A percentile compares a stretch with the other conserved stretches of the same genome.
phyloP scores from a whole-genome alignment of 2,113 vertebrate species.

The Hylia prasina region DNA sequence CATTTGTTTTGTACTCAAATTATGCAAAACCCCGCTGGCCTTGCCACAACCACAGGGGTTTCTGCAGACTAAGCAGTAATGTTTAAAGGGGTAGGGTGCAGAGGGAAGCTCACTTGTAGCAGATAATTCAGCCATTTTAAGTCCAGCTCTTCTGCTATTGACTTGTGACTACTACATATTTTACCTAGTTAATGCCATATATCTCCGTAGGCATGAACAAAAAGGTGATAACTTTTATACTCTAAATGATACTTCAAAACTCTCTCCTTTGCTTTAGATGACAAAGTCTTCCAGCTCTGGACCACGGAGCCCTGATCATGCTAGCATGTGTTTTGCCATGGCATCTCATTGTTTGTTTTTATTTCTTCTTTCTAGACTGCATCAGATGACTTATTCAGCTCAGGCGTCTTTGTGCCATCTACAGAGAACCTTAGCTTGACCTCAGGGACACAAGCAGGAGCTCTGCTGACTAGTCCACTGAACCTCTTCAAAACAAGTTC shows the following conservation, averaged over 20 bases:
- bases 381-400: conserved; percentile 77
- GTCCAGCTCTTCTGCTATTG: background rate
- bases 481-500: conserved; percentile 76
- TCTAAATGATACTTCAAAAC: background rate
- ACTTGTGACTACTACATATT: background rate
- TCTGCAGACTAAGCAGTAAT: background rate
- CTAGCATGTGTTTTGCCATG: background rate
- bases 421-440: conserved; percentile 34
- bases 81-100: background rate
- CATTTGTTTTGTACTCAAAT: background rate
- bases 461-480: conserved; percentile 31
- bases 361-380: conserved; percentile 64
- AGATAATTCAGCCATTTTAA: background rate
- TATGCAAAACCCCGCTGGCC: background rate
- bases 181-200: background rate
- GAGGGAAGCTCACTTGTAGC: background rate
- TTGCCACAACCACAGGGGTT: background rate
- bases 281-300: background rate
- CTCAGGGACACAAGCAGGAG: conserved; percentile 33
- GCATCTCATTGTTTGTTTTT: background rate
- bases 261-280: background rate
- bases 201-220: background rate
- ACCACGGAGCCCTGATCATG: background rate
- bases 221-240: background rate
- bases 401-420: conserved; percentile 75